Percentiles rank a stretch among this genome's conserved stretches.
Evolutionary conservation across 2,888 invertebrate species (phyloP).

Genomic region (Caenorhabditis zanzibari): DNA sequence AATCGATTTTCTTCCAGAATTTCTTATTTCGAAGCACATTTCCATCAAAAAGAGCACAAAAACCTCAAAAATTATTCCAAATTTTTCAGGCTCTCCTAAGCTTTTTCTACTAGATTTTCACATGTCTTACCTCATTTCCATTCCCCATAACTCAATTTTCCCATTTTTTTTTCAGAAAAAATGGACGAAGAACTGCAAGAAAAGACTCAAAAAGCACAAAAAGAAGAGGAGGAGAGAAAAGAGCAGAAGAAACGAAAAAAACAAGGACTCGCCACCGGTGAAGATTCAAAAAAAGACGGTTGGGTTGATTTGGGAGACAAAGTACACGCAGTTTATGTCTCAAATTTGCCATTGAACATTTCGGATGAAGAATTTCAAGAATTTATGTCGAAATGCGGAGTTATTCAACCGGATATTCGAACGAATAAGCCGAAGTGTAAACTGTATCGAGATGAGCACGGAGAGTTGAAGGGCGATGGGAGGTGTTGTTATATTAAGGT

Average conservation of each 20-base stretch:
- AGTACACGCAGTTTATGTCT: slow-evolving; percentile 96
- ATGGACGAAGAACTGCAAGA: slow-evolving; percentile 69
- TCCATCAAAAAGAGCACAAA: too few species aligned
- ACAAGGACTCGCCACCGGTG: slow-evolving; percentile 61
- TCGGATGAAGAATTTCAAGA: slow-evolving; percentile 89
- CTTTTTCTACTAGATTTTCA: too few species aligned
- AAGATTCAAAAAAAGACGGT: slow-evolving; percentile 79
- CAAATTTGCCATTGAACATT: slow-evolving; percentile 92
- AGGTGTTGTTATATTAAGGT: slow-evolving; percentile 88
- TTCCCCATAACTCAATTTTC: too few species aligned
- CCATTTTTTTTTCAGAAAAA: slow-evolving; percentile 70
- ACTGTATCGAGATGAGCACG: slow-evolving; percentile 92
- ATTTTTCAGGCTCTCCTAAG: too few species aligned
- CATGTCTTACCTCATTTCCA: too few species aligned
- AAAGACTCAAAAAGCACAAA: slow-evolving; percentile 58
- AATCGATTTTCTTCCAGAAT: too few species aligned
- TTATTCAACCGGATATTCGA: slow-evolving; percentile 92
- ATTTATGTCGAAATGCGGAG: slow-evolving; percentile 96
- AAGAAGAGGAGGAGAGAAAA: slow-evolving; percentile 69
- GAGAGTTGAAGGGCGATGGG: slow-evolving; percentile 94
- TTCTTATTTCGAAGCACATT: too few species aligned
- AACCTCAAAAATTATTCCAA: too few species aligned
- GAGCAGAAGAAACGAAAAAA: slow-evolving; percentile 75
- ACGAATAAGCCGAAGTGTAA: slow-evolving; percentile 91
- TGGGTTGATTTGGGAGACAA: slow-evolving; percentile 96